A percentile compares a stretch with the other conserved stretches of the same genome.
phyloP scores from a whole-genome alignment of 1,140 invertebrate genomes.

The Oryzaephilus surinamensis region DNA sequence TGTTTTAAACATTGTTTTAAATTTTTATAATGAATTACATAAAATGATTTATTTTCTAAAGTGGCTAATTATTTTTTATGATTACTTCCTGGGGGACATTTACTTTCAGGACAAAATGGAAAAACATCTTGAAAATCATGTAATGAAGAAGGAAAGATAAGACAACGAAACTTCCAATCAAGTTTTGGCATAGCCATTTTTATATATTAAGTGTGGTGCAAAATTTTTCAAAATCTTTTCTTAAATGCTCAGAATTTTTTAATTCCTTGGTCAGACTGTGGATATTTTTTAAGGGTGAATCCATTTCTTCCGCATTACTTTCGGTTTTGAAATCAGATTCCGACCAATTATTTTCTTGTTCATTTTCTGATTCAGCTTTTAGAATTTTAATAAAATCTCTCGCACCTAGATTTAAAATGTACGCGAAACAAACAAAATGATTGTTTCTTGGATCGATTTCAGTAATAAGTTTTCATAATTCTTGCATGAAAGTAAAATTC shows the following conservation, averaged over 20 bases:
- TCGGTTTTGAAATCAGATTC: no score
- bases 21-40: slow-evolving; percentile 16
- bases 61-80: neutral
- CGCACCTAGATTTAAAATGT: slow-evolving; percentile 2
- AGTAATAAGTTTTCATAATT: neutral
- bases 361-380: neutral
- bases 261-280: no score
- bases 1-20: slow-evolving; percentile 14
- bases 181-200: no score
- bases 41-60: slow-evolving; percentile 13
- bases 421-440: slow-evolving; percentile 3
- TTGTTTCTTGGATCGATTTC: slow-evolving; percentile 3
- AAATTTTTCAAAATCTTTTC: no score
- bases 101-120: neutral
- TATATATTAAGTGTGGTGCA: no score
- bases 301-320: no score
- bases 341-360: no score
- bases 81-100: neutral
- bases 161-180: neutral
- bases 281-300: no score
- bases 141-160: neutral
- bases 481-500: neutral
- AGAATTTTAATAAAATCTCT: slow-evolving; percentile 10
- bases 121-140: neutral
- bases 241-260: no score